A percentile compares a stretch with the other conserved stretches of the same genome.
phyloP scores from a whole-genome alignment of 2,113 vertebrate species.

The Myanophis thanlyinensis region DNA sequence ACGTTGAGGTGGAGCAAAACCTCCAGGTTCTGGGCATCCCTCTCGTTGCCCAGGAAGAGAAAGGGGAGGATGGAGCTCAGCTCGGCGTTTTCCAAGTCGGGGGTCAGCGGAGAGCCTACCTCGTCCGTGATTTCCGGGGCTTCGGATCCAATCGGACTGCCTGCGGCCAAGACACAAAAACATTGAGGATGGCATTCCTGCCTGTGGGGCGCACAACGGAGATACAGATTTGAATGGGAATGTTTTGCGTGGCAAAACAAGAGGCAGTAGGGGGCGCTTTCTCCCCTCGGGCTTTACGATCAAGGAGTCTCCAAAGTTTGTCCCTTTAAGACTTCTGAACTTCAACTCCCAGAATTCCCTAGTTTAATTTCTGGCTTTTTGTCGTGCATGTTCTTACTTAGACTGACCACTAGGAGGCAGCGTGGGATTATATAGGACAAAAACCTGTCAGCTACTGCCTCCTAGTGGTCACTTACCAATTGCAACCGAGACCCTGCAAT shows the following conservation, averaged over 20 bases:
- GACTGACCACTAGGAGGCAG: background rate
- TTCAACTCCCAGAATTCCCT: background rate
- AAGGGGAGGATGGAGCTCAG: constrained; percentile 83
- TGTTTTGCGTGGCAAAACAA: background rate
- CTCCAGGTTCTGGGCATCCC: constrained; percentile 80
- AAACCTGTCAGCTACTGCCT: background rate
- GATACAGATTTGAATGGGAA: background rate
- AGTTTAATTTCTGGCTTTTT: background rate
- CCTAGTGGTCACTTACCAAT: background rate
- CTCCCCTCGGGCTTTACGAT: background rate
- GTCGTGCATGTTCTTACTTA: background rate
- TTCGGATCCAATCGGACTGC: background rate
- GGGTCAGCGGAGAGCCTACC: constrained; percentile 63
- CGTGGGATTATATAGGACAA: background rate
- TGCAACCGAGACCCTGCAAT: background rate
- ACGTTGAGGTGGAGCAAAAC: constrained; percentile 77
- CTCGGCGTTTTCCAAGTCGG: constrained; percentile 80
- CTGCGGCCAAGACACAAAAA: background rate
- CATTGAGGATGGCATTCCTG: background rate
- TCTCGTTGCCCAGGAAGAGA: constrained; percentile 81
- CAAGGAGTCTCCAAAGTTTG: no score
- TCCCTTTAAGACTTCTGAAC: background rate
- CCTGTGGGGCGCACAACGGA: background rate
- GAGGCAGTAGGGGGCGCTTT: background rate
- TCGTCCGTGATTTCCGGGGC: background rate